Evolutionary conservation across 2,797 vertebrate species (phyloP), one percentile per base, ranked within the genome.

Genomic region (Brachymystax lenok): DNA sequence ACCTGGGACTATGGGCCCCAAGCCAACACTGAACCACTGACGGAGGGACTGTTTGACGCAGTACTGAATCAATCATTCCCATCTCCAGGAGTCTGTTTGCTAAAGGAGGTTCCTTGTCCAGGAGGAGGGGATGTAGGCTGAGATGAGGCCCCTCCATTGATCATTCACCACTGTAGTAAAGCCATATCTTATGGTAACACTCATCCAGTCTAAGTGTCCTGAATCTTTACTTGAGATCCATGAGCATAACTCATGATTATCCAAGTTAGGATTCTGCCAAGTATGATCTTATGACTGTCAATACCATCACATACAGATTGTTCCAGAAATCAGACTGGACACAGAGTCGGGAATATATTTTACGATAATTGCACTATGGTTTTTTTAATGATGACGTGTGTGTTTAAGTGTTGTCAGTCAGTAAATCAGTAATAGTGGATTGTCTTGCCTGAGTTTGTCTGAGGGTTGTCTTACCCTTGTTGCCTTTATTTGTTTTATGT

Each of bases 381-480:
- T 50, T 67, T 64, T 40, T 40, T 40, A 12, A 46, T 46, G 10
- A 46, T 46, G 40, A 46, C 6, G 6, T 19, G 67, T 73, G 74
- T 66, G 54, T 10, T 28, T 13, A 14, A 68, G 64, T 79, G 77
- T 71, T 56, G 30, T 72, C 50, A 8, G 63, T 70, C 66, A 70
- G 82, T 73, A 74, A 74, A 75, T 40, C 67, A 68, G 19, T 67
- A 68, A 52, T 27, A 3, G 76, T 28, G 33, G 77, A 35, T 71
- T 40, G 70, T 46, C 59, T 59, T 63, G 51, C 50, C 56, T 46
- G 74, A 51, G 75, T 63, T 54, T 54, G 69, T 78, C 71, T 51
- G 68, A 78, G 73, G 76, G 64, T 74, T 64, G 89, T 88, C 90
- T 90, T 90, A 82, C 71, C 73, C 73, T 84, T 64, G 81, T 52